phyloP scores from a whole-genome alignment of 1,140 invertebrate genomes.

The Procambarus virginalis region DNA sequence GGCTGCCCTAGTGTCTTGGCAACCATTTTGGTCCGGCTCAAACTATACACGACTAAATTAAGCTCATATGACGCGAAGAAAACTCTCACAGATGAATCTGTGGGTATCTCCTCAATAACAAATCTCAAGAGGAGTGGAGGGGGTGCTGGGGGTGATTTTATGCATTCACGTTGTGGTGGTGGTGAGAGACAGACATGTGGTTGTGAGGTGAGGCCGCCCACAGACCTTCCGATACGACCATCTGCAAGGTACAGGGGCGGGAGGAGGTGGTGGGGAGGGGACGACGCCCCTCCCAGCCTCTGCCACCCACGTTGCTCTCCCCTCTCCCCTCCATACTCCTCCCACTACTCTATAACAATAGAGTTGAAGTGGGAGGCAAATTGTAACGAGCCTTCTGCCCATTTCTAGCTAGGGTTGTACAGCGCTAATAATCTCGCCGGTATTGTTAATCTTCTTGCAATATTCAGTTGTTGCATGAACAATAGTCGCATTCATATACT shows the following conservation, averaged over 20 bases:
- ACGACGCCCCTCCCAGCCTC: not conserved
- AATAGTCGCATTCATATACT: too few relatives aligned
- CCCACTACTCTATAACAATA: too few relatives aligned
- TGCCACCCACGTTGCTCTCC: conserved; percentile 10
- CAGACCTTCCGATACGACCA: conserved; percentile 35
- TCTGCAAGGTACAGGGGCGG: conserved; percentile 3
- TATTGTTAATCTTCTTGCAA: too few relatives aligned
- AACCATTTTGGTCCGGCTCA: conserved; percentile 19
- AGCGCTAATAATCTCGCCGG: too few relatives aligned
- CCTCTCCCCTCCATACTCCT: too few relatives aligned
- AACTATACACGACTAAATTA: conserved; percentile 31
- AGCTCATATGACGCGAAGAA: conserved; percentile 34
- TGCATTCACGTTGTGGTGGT: not conserved
- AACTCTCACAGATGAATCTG: conserved; percentile 23
- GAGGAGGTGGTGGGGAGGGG: too few relatives aligned
- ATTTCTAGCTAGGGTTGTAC: too few relatives aligned
- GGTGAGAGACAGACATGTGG: not conserved
- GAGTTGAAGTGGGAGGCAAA: too few relatives aligned
- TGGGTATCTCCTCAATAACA: conserved; percentile 26
- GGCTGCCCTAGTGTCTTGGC: not conserved
- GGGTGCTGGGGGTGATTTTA: not conserved
- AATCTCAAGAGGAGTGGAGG: conserved; percentile 23
- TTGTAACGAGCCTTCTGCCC: too few relatives aligned
- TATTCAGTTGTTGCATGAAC: too few relatives aligned
- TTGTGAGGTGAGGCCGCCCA: conserved; percentile 21